A percentile compares a stretch with the other conserved stretches of the same genome.
These are phyloP conservation scores for Serinus canaria DNA, from an alignment of 2,113 vertebrate species.

Conservation along the genomic window DNA sequence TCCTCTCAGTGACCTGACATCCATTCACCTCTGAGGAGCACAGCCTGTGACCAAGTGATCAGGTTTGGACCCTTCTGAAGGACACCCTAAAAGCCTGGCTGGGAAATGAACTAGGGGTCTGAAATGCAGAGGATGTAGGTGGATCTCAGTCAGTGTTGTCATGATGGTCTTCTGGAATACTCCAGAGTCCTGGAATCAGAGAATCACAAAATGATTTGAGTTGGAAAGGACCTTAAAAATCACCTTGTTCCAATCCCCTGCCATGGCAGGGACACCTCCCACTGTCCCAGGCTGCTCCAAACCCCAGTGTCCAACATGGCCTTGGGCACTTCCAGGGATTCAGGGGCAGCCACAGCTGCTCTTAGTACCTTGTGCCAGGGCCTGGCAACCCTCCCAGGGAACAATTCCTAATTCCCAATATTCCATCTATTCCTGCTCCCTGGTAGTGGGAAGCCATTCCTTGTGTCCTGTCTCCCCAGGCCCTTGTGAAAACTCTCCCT, in stretches of 20 bases:
- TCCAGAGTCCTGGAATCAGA: neutral
- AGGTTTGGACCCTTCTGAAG: neutral
- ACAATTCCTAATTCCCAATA: neutral
- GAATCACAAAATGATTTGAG: neutral
- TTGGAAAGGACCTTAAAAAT: neutral
- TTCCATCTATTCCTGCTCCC: accelerated
- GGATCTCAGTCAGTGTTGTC: neutral
- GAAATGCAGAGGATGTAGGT: neutral
- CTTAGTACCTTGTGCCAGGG: neutral
- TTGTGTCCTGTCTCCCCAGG: neutral
- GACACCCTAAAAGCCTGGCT: neutral
- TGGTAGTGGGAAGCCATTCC: neutral
- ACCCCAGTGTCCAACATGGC: accelerated
- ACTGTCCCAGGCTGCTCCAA: neutral
- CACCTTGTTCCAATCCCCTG: too few species aligned
- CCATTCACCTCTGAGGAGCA: neutral
- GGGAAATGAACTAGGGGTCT: neutral
- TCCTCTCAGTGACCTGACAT: neutral
- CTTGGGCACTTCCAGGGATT: neutral
- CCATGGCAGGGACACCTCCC: neutral
- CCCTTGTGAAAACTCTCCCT: neutral
- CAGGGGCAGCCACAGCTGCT: neutral
- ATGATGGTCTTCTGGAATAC: neutral
- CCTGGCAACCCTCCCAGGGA: accelerated
- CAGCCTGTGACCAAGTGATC: neutral